A percentile compares a stretch with the other conserved stretches of the same genome.
Evolutionary conservation across 2,888 invertebrate species (phyloP).

Genomic region (Patella caerulea): DNA sequence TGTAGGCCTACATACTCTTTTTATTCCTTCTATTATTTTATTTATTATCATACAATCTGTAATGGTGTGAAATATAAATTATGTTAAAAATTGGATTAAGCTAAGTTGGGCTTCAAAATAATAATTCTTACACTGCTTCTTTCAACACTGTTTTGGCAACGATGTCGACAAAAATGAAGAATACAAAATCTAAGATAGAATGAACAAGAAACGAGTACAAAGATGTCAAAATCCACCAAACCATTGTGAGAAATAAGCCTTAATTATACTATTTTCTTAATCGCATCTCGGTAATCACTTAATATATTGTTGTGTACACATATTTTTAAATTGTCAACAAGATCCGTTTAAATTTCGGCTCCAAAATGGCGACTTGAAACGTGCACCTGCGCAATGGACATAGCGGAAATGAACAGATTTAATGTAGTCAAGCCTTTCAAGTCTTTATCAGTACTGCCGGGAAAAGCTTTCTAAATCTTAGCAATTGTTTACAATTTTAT

Average conservation of each 20-base stretch:
- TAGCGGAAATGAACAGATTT: slow-evolving; percentile 10
- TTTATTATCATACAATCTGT: neutral
- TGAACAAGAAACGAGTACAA: slow-evolving; percentile 40
- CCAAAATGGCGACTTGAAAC: slow-evolving; percentile 48
- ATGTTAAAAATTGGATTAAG: neutral
- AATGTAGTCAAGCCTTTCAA: neutral
- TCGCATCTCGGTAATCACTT: slow-evolving; percentile 8
- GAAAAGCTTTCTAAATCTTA: too few relatives aligned
- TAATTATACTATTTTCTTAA: neutral
- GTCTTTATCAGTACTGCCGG: too few relatives aligned
- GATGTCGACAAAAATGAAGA: slow-evolving; percentile 58
- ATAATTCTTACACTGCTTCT: slow-evolving; percentile 54
- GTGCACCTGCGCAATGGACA: slow-evolving; percentile 34
- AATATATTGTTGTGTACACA: slow-evolving; percentile 6
- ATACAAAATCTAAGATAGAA: slow-evolving; percentile 50
- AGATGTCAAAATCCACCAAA: slow-evolving; percentile 34
- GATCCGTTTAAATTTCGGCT: slow-evolving; percentile 46
- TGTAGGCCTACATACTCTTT: too few relatives aligned
- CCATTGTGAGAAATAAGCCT: slow-evolving; percentile 30
- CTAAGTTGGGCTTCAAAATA: neutral
- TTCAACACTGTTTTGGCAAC: slow-evolving; percentile 54
- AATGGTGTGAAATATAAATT: neutral
- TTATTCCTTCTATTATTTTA: neutral
- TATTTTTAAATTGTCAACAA: slow-evolving; percentile 19
- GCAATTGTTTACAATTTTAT: too few relatives aligned